Base-by-base conservation (phyloP, 2,888 invertebrate species). In the Agrypnus murinus region DNA sequence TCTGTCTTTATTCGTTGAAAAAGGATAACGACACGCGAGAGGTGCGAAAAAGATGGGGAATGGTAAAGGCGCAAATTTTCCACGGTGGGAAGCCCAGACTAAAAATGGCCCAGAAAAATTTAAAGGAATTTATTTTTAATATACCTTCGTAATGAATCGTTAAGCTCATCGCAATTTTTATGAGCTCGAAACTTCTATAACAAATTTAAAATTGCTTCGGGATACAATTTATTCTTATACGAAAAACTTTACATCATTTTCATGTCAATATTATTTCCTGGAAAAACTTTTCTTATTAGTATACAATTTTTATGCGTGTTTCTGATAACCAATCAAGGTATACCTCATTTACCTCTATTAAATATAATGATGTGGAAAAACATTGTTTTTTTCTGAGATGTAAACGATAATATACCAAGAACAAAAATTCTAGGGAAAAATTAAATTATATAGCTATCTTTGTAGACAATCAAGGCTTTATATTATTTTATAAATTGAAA, bases 221-320 rank as follows among this genome's bases (percentile, higher is more conserved):
- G 73, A 66, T 67, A 69, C 73, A 73, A 73, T 73, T 73, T 73
- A 73, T 70, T 73, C 69, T 73, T 73, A 67, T 70, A 70, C 68
- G 70, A 65, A 70, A 67, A 73, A 66, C 66, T 73, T 73, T 73
- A 65, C 70, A 73, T 73, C 73, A 68, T 73, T 70, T 25, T 68
- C 73, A 65, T 68, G 73, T 71, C 73, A 67, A 73, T 73, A 73
- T 71, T 71, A 71, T 71, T 68, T 69, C 62, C 58, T 40, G 60
- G 34, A 64, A 55, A 25, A 73, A 73, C 68, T 73, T 73, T 73
- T 71, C 73, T 73, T 73, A 73, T 73, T 73, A 73, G 57, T 45
- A 53, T 32, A 10, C 40, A 40, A 66, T 62, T 60, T 60, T 25
- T 25, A 25, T 70, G 31, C 62, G 36, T 66, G 57, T 71, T 71